Conservation (phyloP, 2,888 invertebrate genomes). For the Amiota minor region DNA sequence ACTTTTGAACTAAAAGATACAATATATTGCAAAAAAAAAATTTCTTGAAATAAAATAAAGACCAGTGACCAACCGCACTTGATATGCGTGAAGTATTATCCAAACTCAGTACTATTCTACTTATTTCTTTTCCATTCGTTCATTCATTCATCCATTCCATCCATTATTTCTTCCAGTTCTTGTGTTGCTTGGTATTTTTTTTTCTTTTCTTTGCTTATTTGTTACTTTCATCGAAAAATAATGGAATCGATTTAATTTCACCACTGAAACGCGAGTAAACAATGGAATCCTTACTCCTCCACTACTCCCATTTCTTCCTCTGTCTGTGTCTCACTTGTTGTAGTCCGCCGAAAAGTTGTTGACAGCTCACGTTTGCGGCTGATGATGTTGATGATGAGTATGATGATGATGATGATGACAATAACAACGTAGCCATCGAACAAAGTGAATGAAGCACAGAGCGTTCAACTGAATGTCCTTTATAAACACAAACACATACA, state of each 20-base stretch:
- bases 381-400: not conserved
- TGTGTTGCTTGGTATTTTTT: not conserved
- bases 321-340: no score
- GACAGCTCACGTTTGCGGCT: slow-evolving; percentile 62
- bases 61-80: not conserved
- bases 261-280: slow-evolving; percentile 57
- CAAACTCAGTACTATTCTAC: no score
- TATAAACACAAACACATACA: not conserved
- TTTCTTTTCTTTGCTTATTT: not conserved
- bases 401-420: slow-evolving; percentile 9
- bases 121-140: no score
- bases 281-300: slow-evolving; percentile 25
- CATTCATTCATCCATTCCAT: no score
- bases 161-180: not conserved
- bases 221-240: slow-evolving; percentile 21
- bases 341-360: slow-evolving; percentile 50
- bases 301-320: not conserved
- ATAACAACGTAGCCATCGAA: not conserved
- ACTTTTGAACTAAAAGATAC: slow-evolving; percentile 14
- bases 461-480: slow-evolving; percentile 11
- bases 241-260: slow-evolving; percentile 52
- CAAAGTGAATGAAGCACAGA: no score
- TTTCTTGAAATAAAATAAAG: not conserved
- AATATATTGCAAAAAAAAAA: not conserved
- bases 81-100: no score